Conservation (phyloP, 2,888 invertebrate genomes). For the Ditula angustiorana region DNA sequence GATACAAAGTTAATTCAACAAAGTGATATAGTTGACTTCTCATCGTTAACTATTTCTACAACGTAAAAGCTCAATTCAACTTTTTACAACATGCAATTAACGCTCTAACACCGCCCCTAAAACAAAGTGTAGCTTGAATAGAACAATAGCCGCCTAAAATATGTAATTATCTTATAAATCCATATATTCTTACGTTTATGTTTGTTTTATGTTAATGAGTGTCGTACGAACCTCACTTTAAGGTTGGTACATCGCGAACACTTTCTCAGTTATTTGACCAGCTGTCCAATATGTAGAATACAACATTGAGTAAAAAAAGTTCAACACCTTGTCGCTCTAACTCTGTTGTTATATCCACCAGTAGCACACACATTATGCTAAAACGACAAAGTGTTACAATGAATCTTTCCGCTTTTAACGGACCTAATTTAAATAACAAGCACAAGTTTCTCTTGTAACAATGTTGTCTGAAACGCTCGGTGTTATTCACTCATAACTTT, state of each 20-base stretch:
- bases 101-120: conserved; percentile 3
- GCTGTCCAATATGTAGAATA: conserved; percentile 1
- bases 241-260: not conserved
- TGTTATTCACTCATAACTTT: not conserved
- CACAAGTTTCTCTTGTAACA: not conserved
- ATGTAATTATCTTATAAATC: conserved; percentile 28
- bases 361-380: not conserved
- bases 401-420: not conserved
- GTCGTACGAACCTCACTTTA: conserved; percentile 6
- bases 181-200: conserved; percentile 18
- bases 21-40: not conserved
- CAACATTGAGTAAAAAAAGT: not conserved
- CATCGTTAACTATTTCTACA: conserved; percentile 9
- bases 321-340: not conserved
- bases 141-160: conserved; percentile 19
- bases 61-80: conserved; percentile 13
- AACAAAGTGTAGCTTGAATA: conserved; percentile 6
- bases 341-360: not conserved
- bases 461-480: conserved; percentile 4
- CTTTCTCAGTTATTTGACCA: conserved; percentile 18
- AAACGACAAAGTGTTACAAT: conserved; percentile 2
- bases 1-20: not conserved
- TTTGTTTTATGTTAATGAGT: conserved; percentile 10
- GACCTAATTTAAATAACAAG: conserved; percentile 20
- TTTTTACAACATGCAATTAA: conserved; percentile 25